phyloP scores from a whole-genome alignment of 2,888 invertebrate species.

The Phytoseiulus persimilis region DNA sequence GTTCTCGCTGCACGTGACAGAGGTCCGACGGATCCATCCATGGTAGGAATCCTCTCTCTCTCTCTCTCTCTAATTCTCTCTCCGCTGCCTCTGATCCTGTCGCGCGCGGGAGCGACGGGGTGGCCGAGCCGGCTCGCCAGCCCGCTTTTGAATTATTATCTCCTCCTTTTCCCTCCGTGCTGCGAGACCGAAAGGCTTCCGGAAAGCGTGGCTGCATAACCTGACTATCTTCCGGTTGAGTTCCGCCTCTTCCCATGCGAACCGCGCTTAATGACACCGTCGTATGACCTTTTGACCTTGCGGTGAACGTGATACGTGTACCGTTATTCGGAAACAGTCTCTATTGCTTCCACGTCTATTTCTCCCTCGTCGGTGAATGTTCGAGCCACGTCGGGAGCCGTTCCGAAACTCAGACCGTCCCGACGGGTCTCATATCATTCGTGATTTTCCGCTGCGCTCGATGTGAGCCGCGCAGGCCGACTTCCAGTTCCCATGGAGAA shows the following conservation, averaged over 20 bases:
- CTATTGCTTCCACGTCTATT: not conserved
- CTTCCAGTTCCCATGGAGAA: too few relatives aligned
- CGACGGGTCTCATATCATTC: not conserved
- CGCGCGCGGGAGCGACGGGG: not conserved
- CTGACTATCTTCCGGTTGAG: constrained; percentile 5
- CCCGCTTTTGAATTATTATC: not conserved
- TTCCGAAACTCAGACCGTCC: not conserved
- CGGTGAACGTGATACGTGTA: not conserved
- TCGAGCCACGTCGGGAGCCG: not conserved
- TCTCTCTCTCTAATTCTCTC: too few relatives aligned
- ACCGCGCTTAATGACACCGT: not conserved
- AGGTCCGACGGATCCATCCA: too few relatives aligned
- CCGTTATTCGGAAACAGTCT: not conserved
- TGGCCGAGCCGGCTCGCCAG: not conserved
- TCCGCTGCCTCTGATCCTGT: not conserved
- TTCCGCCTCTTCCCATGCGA: not conserved
- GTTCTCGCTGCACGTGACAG: too few relatives aligned
- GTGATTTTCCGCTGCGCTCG: too few relatives aligned
- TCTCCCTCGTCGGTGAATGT: not conserved
- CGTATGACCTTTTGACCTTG: not conserved
- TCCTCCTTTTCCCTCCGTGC: not conserved
- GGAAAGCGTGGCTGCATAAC: not conserved
- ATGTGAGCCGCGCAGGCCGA: too few relatives aligned
- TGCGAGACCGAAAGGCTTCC: not conserved
- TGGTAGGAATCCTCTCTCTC: too few relatives aligned